Evolutionary conservation across 2,797 vertebrate genomes (phyloP).

Genomic region (Thalassophryne amazonica): DNA sequence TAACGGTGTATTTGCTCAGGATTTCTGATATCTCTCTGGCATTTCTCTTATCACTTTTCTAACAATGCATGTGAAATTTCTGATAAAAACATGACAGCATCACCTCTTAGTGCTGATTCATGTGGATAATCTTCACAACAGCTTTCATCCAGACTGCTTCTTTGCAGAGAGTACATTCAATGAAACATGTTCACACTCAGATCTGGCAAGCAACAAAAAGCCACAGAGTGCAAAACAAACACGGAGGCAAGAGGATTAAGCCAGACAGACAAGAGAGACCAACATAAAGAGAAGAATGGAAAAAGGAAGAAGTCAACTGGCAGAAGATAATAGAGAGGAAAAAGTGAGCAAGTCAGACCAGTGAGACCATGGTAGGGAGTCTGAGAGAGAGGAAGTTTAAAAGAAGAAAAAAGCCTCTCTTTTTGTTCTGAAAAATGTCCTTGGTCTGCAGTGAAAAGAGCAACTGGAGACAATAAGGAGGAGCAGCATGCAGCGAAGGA

Average conservation of each 20-base stretch:
- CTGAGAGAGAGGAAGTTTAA: neutral
- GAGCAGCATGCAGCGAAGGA: too few species aligned
- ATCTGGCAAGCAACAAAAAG: slow-evolving; percentile 2
- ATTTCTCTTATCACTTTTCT: too few species aligned
- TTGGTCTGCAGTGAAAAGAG: too few species aligned
- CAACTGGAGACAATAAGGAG: too few species aligned
- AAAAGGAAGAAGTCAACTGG: slow-evolving; percentile 12
- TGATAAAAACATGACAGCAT: too few species aligned
- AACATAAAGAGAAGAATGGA: slow-evolving; percentile 3
- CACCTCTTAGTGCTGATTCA: too few species aligned
- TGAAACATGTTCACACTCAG: neutral
- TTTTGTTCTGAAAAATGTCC: neutral
- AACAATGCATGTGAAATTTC: too few species aligned
- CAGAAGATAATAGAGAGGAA: slow-evolving; percentile 16
- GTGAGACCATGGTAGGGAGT: slow-evolving; percentile 1
- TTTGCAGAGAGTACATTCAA: neutral
- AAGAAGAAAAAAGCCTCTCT: neutral
- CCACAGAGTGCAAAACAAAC: slow-evolving; percentile 4
- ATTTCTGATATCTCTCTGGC: too few species aligned
- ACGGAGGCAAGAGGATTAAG: slow-evolving; percentile 1
- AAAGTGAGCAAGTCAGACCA: slow-evolving; percentile 9
- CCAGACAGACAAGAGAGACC: slow-evolving; percentile 9
- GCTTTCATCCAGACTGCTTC: too few species aligned
- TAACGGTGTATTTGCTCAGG: too few species aligned
- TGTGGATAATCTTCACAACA: too few species aligned